These are phyloP conservation scores for Pempheris klunzingeri DNA, from an alignment of 2,797 vertebrate species.

Conservation along the genomic window DNA sequence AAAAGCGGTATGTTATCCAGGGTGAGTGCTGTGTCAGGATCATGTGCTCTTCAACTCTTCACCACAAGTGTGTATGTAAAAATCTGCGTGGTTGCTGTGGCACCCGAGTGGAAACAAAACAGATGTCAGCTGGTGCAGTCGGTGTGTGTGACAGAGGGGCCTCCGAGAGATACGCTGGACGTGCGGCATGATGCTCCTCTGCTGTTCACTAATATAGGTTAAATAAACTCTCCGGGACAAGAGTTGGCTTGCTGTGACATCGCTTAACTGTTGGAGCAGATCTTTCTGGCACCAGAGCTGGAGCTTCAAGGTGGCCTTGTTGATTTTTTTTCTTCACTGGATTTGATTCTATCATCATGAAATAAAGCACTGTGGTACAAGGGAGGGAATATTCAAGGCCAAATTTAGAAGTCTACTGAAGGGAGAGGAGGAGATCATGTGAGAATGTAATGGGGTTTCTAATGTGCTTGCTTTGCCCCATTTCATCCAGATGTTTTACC, in stretches of 20 bases:
- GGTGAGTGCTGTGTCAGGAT: conserved; percentile 36
- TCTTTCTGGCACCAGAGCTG: conserved; percentile 56
- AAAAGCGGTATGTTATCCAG: conserved; percentile 31
- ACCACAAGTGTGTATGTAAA: conserved; percentile 44
- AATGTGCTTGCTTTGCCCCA: conserved; percentile 43
- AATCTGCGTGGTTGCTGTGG: conserved; percentile 54
- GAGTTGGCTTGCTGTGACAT: conserved; percentile 64
- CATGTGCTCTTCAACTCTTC: conserved; percentile 53
- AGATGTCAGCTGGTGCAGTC: conserved; percentile 74
- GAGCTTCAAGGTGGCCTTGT: conserved; percentile 63
- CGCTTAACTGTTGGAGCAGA: conserved; percentile 51
- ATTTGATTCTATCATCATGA: conserved; percentile 62
- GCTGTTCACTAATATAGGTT: conserved; percentile 73
- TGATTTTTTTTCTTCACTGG: conserved; percentile 23
- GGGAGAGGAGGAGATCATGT: conserved; percentile 23
- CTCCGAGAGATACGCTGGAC: conserved; percentile 66
- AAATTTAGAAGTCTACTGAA: conserved; percentile 47
- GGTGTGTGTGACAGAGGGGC: conserved; percentile 68
- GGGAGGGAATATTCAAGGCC: conserved; percentile 49
- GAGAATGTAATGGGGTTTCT: conserved; percentile 46
- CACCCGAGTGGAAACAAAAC: conserved; percentile 70
- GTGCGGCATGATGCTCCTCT: conserved; percentile 76
- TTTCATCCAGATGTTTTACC: conserved; percentile 70
- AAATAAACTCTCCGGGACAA: conserved; percentile 73
- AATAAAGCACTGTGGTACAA: conserved; percentile 53